These are phyloP conservation scores for Steinernema carpocapsae DNA, from an alignment of 2,888 invertebrate genomes.

Conservation along the genomic window DNA sequence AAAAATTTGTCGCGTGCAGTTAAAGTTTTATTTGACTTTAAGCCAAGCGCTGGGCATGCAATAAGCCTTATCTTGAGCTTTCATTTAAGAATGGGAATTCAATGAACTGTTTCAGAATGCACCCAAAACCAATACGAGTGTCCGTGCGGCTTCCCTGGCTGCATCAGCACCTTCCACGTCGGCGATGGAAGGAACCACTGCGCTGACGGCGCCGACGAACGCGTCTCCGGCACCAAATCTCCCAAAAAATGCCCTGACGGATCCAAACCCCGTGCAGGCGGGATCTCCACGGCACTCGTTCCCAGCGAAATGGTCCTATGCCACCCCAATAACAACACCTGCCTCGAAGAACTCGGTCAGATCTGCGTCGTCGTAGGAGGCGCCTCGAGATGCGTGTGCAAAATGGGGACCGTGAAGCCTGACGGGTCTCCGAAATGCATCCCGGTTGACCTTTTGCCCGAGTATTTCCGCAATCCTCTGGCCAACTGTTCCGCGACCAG, in stretches of 20 bases:
- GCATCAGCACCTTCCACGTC: conserved; percentile 69
- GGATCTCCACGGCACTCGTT: background rate
- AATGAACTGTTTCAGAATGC: conserved; percentile 67
- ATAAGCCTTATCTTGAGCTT: background rate
- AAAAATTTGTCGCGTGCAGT: no score
- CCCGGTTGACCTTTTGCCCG: conserved; percentile 55
- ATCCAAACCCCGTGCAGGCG: conserved; percentile 22
- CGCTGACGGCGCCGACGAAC: conserved; percentile 71
- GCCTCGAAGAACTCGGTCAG: conserved; percentile 59
- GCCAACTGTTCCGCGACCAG: conserved; percentile 52
- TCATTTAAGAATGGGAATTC: no score
- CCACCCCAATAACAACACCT: conserved; percentile 43
- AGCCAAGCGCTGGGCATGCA: no score
- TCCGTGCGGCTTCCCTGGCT: conserved; percentile 71
- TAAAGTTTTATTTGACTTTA: no score
- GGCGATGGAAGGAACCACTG: conserved; percentile 71
- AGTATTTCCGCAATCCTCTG: conserved; percentile 52
- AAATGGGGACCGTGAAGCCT: conserved; percentile 64
- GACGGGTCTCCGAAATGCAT: conserved; percentile 60
- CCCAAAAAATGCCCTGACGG: conserved; percentile 29
- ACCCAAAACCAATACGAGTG: conserved; percentile 70
- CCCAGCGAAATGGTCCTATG: conserved; percentile 38
- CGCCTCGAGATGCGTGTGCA: conserved; percentile 65
- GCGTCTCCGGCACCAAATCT: conserved; percentile 37
- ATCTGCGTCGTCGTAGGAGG: conserved; percentile 66